These are phyloP conservation scores for Nomada lathburiana DNA, from an alignment of 2,888 invertebrate species.

Conservation along the genomic window DNA sequence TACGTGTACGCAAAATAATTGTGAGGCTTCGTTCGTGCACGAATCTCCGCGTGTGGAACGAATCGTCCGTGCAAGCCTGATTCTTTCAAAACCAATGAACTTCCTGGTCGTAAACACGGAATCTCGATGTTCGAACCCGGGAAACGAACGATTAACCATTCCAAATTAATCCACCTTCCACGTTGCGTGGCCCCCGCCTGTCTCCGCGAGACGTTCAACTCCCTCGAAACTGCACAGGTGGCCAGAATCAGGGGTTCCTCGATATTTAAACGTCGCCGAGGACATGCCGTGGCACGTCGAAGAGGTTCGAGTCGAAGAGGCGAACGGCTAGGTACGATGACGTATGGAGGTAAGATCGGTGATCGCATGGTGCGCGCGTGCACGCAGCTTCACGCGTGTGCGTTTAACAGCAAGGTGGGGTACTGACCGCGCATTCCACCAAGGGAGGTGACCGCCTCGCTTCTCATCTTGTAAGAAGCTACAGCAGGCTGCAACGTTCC, in stretches of 20 bases:
- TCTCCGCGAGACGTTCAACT: neutral
- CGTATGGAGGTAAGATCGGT: constrained; percentile 33
- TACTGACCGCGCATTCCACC: constrained; percentile 79
- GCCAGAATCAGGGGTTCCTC: too few relatives aligned
- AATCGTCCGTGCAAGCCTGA: neutral
- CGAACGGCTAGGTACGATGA: constrained; percentile 24
- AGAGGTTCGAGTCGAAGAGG: constrained; percentile 17
- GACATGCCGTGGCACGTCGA: neutral
- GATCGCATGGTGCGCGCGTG: neutral
- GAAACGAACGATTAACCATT: neutral
- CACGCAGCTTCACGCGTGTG: constrained; percentile 38
- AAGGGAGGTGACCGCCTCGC: constrained; percentile 76
- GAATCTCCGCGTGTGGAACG: neutral
- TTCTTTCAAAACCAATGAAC: neutral
- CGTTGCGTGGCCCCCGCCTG: neutral
- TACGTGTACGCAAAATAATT: constrained; percentile 1
- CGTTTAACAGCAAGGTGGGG: constrained; percentile 67
- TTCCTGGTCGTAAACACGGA: constrained; percentile 8
- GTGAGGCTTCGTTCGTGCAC: neutral
- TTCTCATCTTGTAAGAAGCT: constrained; percentile 60
- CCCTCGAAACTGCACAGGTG: neutral
- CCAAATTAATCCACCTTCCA: constrained; percentile 2
- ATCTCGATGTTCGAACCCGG: neutral
- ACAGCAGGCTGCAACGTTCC: constrained; percentile 27
- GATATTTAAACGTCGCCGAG: neutral